Base-by-base conservation (phyloP, 2,113 vertebrate genomes). In the Stercorarius parasiticus region DNA sequence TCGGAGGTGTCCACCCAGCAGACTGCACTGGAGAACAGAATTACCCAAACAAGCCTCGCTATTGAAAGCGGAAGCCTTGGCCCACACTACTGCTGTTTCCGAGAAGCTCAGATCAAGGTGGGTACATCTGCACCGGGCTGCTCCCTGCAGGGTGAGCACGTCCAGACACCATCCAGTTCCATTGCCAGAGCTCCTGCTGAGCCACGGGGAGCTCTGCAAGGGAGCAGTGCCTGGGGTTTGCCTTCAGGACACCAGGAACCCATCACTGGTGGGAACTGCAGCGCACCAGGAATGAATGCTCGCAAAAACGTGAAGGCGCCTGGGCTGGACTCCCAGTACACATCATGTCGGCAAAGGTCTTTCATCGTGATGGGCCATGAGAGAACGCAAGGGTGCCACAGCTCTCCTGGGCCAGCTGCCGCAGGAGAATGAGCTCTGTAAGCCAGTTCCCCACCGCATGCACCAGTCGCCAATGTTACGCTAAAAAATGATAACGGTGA, bases 401-500 rank as follows among this genome's bases (percentile, higher is more conserved):
- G n/a, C 74, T 32, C 70, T 62, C 70, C 69, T 30, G 72, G 52
- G 69, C 61, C 74, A 72, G 45, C 72, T 88, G 82, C 38, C 58
- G 16, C 69, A 30, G 45, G 25, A 61, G 71, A 96, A 88, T 2
- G 11, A 91, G 55, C 59, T 93, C 70, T 29, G 77, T 73, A 86
- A 88, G 38, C 61, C 79, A 82, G 58, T n/a, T 73, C 74, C 81
- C 90, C 50, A 72, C 47, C 13, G 62, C 92, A 95, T 96, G 95
- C 95, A 95, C 61, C 85, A 94, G 95, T 92, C 0, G 1, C 49
- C 91, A 29, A 6, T 0, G 6, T 95, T 84, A 82, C 0, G 0
- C 66, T 73, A 65, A 94, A 90, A 93, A 91, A 78, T 13, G 1
- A 0, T 36, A 93, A 79, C 1, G 1, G 43, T 45, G 67, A 92